Evolutionary conservation across 2,888 invertebrate genomes (phyloP), one percentile per base, ranked within the genome.

Genomic region (Mesochorus sp.): DNA sequence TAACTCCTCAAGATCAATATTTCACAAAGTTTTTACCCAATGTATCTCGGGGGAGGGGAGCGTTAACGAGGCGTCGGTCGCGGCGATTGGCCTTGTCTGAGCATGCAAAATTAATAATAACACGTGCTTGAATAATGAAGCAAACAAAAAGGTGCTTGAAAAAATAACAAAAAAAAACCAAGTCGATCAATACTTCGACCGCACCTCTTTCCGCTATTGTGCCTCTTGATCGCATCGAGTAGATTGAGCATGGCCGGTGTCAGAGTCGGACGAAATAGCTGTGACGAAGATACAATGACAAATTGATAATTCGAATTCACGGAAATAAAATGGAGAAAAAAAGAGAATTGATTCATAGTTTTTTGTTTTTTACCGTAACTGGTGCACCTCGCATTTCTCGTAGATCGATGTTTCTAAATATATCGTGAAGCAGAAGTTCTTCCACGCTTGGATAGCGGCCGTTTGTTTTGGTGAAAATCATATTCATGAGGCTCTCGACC

Each of bases 321-420:
- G 21, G 42, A 12, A 6, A 28, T 0, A 17, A 44, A 31, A 47
- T 8, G 12, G 24, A 14, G 1, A n/a, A n/a, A n/a, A n/a, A n/a
- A n/a, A n/a, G n/a, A n/a, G n/a, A n/a, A n/a, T n/a, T n/a, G n/a
- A n/a, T n/a, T n/a, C n/a, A 26, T 39, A 39, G 12, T 4, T 47
- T 19, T 49, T 19, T 47, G 6, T 21, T 44, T 21, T 14, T 93
- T 91, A 96, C 95, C 88, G 95, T 95, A 83, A 96, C 93, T 85
- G 95, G 95, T 67, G 96, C 95, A 47, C 96, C 96, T 88, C 96
- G 94, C 93, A 98, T 94, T 92, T 97, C 97, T 64, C 97, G 93
- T 80, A 98, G 93, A 91, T 97, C 97, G 80, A 98, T 96, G 89
- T 96, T 96, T 83, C 96, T 93, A 92, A 98, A 98, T 82, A 97